Evolutionary conservation across 2,797 vertebrate species (phyloP).

Genomic region (Chromobotia macracanthus): DNA sequence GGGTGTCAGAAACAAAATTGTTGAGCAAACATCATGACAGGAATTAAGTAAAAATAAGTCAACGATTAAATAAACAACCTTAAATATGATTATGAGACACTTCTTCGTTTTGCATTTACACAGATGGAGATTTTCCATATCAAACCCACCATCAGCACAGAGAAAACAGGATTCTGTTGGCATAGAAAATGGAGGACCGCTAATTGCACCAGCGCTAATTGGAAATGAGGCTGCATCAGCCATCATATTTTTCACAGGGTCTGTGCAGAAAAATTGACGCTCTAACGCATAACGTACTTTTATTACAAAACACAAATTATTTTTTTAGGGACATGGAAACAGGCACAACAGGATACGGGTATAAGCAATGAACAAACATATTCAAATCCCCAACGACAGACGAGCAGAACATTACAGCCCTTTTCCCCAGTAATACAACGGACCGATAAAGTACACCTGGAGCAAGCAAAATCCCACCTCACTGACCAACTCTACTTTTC

Average conservation of each 20-base stretch:
- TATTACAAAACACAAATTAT: conserved; percentile 16
- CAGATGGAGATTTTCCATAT: conserved; percentile 55
- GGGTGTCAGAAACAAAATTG: conserved; percentile 51
- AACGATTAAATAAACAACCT: conserved; percentile 7
- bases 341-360: background rate
- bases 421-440: conserved; percentile 21
- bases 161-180: conserved; percentile 73
- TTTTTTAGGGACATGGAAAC: background rate
- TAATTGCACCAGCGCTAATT: conserved; percentile 80
- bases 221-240: conserved; percentile 70
- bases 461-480: conserved; percentile 58
- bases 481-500: conserved; percentile 62
- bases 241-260: conserved; percentile 49
- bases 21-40: conserved; percentile 45
- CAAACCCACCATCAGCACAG: conserved; percentile 73
- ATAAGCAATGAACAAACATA: conserved; percentile 26
- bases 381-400: conserved; percentile 47
- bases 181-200: conserved; percentile 84
- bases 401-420: conserved; percentile 18
- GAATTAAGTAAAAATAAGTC: conserved; percentile 8
- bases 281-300: conserved; percentile 13
- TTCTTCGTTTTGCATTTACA: background rate
- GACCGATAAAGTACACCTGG: conserved; percentile 56
- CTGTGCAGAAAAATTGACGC: conserved; percentile 30
- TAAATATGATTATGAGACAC: background rate